Conservation (phyloP, 2,113 vertebrate species). For the Strigops habroptila region DNA sequence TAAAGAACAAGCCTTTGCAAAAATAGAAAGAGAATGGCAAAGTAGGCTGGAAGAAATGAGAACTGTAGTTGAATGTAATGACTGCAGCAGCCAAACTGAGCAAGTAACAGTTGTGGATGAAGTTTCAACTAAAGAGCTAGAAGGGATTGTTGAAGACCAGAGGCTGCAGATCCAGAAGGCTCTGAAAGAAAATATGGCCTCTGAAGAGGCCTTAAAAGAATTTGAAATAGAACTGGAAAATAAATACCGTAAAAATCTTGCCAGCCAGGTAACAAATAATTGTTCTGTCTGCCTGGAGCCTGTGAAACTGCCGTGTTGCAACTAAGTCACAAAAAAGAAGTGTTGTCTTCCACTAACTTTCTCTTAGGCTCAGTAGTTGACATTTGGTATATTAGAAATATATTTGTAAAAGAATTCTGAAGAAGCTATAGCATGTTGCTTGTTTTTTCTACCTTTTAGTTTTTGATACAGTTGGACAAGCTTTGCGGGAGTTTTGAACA, state of each 20-base stretch:
- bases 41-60: conserved; percentile 70
- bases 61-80: conserved; percentile 45
- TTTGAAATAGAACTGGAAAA: conserved; percentile 73
- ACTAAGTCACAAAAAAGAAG: not conserved
- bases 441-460: not conserved
- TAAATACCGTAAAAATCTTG: conserved; percentile 77
- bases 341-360: not conserved
- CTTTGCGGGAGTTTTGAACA: not conserved
- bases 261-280: conserved; percentile 78
- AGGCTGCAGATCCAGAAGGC: conserved; percentile 65
- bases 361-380: not conserved
- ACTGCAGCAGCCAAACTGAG: conserved; percentile 78
- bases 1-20: conserved; percentile 59
- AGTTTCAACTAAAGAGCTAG: conserved; percentile 22
- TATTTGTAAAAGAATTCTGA: not conserved
- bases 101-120: not conserved
- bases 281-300: not conserved
- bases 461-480: not conserved
- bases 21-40: conserved; percentile 80
- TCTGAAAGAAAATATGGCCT: conserved; percentile 62
- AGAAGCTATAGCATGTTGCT: not conserved
- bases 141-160: conserved; percentile 34
- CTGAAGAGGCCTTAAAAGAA: conserved; percentile 71
- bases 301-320: not conserved
- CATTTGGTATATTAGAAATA: not conserved